Conservation (phyloP, 2,888 invertebrate species). For the Acleris sparsana region DNA sequence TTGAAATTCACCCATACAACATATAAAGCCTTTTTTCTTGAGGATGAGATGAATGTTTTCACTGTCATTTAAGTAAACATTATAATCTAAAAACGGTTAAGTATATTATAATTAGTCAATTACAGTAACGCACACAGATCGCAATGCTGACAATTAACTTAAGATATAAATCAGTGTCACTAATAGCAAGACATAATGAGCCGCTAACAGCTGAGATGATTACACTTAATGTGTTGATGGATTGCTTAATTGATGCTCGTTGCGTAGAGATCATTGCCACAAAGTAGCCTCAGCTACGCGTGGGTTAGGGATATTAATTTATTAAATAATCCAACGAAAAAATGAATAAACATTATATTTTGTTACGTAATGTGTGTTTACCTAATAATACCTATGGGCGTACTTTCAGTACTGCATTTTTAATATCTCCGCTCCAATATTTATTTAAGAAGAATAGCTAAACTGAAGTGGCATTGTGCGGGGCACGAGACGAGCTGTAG, state of each 20-base stretch:
- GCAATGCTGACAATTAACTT: not conserved
- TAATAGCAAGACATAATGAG: conserved; percentile 10
- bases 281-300: no score
- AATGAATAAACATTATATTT: no score
- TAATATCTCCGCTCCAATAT: no score
- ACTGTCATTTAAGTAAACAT: not conserved
- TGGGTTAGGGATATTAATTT: not conserved
- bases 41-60: not conserved
- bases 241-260: conserved; percentile 5
- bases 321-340: no score
- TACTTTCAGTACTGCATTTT: no score
- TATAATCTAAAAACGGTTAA: not conserved
- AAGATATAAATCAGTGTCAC: conserved; percentile 15
- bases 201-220: conserved; percentile 18
- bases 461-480: no score
- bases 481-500: no score
- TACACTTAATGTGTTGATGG: conserved; percentile 9
- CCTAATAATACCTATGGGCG: no score
- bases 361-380: no score
- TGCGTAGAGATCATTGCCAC: not conserved
- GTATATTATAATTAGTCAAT: conserved; percentile 1
- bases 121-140: conserved; percentile 1
- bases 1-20: no score
- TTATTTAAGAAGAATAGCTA: no score
- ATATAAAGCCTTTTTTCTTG: no score